These are phyloP conservation scores for Gallinago jamesoni DNA, from an alignment of 2,113 vertebrate genomes.

Conservation along the genomic window DNA sequence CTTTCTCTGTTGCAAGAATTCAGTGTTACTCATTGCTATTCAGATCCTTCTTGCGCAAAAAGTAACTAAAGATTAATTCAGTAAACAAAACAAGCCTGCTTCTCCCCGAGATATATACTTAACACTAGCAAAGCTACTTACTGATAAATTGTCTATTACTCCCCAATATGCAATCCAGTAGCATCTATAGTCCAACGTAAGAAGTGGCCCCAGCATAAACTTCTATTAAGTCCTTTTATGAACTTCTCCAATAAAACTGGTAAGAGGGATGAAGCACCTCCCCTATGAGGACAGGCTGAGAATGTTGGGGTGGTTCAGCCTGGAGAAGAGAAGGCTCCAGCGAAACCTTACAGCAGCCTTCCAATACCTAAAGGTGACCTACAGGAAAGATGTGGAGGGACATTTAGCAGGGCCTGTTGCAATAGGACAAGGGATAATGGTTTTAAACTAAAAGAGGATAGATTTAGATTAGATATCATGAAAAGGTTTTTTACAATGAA, in stretches of 20 bases:
- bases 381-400: neutral
- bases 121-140: neutral
- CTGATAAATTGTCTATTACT: neutral
- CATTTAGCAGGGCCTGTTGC: neutral
- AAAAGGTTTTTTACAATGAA: neutral
- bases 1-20: neutral
- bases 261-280: neutral
- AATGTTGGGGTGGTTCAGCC: neutral
- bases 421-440: neutral
- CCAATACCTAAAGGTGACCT: neutral
- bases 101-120: neutral
- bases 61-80: neutral
- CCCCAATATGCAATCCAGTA: neutral
- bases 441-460: neutral
- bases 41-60: neutral
- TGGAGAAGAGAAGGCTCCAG: neutral
- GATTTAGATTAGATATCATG: neutral
- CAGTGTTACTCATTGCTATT: neutral
- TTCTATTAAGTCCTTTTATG: neutral
- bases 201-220: neutral
- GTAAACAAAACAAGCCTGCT: neutral
- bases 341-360: neutral
- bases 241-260: neutral
- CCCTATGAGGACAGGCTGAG: neutral
- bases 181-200: neutral